A percentile compares a stretch with the other conserved stretches of the same genome.
These are phyloP conservation scores for Aphaenogaster rudis DNA, from an alignment of 1,140 invertebrate genomes.

Conservation along the genomic window DNA sequence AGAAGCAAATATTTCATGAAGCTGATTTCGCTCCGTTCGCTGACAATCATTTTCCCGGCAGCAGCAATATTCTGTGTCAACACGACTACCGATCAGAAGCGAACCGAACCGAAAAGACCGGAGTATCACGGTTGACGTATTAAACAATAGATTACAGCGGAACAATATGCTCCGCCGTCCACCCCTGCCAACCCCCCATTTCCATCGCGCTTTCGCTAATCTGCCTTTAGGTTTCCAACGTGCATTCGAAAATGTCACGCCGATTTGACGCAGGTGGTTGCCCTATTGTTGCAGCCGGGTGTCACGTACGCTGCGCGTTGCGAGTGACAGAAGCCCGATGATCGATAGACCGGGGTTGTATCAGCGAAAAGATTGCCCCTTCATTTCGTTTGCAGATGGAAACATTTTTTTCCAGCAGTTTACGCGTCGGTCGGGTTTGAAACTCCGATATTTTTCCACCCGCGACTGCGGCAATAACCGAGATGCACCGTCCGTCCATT, in stretches of 20 bases:
- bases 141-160: conserved; percentile 76
- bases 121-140: conserved; percentile 56
- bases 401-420: conserved; percentile 64
- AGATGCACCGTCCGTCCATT: neutral
- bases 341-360: conserved; percentile 69
- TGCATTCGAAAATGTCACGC: conserved; percentile 75
- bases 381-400: conserved; percentile 51
- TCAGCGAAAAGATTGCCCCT: conserved; percentile 51
- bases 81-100: conserved; percentile 42
- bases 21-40: neutral
- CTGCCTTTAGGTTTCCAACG: conserved; percentile 72
- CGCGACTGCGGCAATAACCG: conserved; percentile 34
- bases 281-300: conserved; percentile 60
- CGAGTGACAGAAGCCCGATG: conserved; percentile 62
- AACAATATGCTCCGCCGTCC: conserved; percentile 73
- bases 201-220: conserved; percentile 67
- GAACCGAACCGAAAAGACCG: conserved; percentile 37
- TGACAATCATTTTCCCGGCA: conserved; percentile 13
- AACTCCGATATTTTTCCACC: conserved; percentile 44
- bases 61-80: conserved; percentile 38
- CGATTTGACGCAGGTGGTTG: conserved; percentile 63
- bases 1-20: conserved; percentile 51
- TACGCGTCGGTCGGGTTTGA: conserved; percentile 31
- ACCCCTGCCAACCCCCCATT: neutral
- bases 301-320: conserved; percentile 42